Conservation (phyloP, 2,888 invertebrate species). For the Dynastes grantii region DNA sequence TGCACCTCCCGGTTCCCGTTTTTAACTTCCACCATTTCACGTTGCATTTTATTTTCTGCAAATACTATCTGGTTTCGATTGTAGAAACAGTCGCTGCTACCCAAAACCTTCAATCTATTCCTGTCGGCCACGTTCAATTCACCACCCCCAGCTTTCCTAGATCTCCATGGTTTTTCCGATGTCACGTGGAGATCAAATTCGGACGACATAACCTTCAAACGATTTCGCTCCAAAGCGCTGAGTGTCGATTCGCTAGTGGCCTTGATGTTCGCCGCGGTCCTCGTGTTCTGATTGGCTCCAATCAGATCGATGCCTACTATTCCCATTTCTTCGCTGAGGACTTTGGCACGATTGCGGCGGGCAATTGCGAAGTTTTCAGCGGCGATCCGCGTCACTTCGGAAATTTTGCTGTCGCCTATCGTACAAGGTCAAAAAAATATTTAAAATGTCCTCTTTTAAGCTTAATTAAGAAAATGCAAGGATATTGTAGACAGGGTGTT, state of each 20-base stretch:
- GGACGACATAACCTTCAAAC: conserved; percentile 71
- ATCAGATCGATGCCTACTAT: background rate
- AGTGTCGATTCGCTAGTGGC: conserved; percentile 68
- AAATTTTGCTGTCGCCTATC: conserved; percentile 40
- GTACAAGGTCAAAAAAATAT: too few species aligned
- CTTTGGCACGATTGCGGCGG: conserved; percentile 72
- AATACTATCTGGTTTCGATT: background rate
- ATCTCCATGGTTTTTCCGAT: conserved; percentile 6
- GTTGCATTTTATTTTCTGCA: background rate
- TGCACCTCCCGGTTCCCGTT: background rate
- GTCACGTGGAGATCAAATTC: conserved; percentile 49
- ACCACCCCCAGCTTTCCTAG: background rate
- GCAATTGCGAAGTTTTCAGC: conserved; percentile 70
- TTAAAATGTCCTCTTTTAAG: too few species aligned
- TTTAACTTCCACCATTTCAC: background rate
- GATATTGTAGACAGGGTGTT: too few species aligned
- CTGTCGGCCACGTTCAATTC: conserved; percentile 57
- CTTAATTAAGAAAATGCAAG: too few species aligned
- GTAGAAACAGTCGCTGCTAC: conserved; percentile 62
- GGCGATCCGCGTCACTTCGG: conserved; percentile 53
- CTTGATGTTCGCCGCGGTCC: background rate
- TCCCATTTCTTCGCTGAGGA: conserved; percentile 56
- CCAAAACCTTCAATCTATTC: conserved; percentile 64
- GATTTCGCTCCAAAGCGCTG: conserved; percentile 76
- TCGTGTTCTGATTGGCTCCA: background rate